Evolutionary conservation across 2,113 vertebrate genomes (phyloP).

Genomic region (Rutilus rutilus): DNA sequence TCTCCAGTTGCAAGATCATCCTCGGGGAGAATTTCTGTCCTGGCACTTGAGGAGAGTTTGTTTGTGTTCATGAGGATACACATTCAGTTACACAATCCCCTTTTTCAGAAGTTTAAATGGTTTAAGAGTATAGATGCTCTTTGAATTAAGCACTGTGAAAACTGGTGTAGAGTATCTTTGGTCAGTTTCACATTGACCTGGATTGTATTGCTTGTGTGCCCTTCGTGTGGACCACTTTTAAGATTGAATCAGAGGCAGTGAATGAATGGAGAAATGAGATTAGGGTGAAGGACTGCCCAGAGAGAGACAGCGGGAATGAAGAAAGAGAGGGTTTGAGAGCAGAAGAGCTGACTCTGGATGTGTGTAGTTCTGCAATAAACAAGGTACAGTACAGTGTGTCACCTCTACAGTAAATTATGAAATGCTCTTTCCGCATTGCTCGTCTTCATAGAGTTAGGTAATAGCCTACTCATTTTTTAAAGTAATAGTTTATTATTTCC

Average conservation of each 20-base stretch:
- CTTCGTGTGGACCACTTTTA: slow-evolving; percentile 9
- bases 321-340: not conserved
- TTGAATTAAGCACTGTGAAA: not conserved
- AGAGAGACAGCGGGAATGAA: not conserved
- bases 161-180: not conserved
- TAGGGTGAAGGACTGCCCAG: not conserved
- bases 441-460: no score
- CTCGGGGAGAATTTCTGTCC: slow-evolving; percentile 12
- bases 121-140: not conserved
- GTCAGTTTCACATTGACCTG: not conserved
- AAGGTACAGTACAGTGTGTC: not conserved
- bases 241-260: slow-evolving; percentile 14
- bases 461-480: not conserved
- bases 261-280: slow-evolving; percentile 22
- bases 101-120: not conserved
- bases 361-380: slow-evolving; percentile 44
- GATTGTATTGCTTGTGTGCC: slow-evolving; percentile 3
- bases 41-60: slow-evolving; percentile 6
- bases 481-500: not conserved
- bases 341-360: slow-evolving; percentile 66
- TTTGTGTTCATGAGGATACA: not conserved
- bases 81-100: not conserved
- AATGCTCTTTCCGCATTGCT: not conserved
- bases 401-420: not conserved
- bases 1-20: slow-evolving; percentile 1